Evolutionary conservation across 2,113 vertebrate genomes (phyloP).

Genomic region (Atrichornis clamosus): DNA sequence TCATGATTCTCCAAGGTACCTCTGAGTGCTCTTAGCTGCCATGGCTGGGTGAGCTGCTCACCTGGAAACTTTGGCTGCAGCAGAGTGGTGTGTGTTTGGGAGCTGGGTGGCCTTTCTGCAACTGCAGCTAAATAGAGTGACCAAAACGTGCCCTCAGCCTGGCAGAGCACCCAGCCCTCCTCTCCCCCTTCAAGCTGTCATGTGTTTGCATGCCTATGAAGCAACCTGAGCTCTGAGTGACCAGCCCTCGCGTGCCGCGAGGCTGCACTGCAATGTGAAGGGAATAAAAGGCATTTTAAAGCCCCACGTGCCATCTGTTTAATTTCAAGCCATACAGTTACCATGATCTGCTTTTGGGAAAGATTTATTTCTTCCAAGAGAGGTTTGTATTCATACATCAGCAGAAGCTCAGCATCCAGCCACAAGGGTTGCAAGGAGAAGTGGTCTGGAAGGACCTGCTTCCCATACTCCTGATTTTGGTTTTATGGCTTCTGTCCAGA

Average conservation of each 20-base stretch:
- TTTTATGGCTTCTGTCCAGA: not conserved
- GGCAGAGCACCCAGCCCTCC: not conserved
- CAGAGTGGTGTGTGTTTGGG: no score
- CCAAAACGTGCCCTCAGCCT: not conserved
- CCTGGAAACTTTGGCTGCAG: not conserved
- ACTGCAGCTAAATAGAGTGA: not conserved
- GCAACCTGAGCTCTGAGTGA: not conserved
- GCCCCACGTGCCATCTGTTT: not conserved
- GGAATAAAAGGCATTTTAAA: not conserved
- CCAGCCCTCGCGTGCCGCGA: not conserved
- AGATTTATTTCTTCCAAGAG: not conserved
- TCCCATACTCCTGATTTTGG: not conserved
- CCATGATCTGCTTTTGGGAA: not conserved
- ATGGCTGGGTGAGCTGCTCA: not conserved
- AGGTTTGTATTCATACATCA: not conserved
- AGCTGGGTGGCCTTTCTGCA: not conserved
- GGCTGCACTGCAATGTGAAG: not conserved
- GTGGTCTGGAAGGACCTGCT: not conserved
- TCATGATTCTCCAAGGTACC: not conserved
- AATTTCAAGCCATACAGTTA: not conserved
- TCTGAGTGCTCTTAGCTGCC: not conserved
- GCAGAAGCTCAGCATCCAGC: not conserved
- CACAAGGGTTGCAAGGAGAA: not conserved
- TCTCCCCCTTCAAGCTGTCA: not conserved
- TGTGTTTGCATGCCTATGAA: accelerated